Percentiles rank a stretch among this genome's conserved stretches.
Evolutionary conservation across 2,888 invertebrate species (phyloP).

Genomic region (Blomia tropicalis): DNA sequence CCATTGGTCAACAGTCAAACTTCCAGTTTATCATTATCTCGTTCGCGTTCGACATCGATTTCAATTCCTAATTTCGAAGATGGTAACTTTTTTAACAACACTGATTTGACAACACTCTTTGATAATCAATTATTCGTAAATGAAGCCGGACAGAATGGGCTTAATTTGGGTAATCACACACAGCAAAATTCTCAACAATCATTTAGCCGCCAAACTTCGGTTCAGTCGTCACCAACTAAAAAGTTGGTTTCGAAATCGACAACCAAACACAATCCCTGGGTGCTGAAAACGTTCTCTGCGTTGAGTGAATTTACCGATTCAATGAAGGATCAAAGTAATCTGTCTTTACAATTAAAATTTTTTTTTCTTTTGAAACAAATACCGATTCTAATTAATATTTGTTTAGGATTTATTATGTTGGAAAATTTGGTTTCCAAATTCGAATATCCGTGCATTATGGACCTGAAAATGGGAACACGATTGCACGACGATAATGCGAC

Average conservation of each 20-base stretch:
- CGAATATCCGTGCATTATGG: conserved; percentile 42
- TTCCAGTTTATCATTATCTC: not conserved
- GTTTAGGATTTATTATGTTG: conserved; percentile 42
- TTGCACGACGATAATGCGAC: conserved; percentile 43
- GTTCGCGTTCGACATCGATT: conserved; percentile 14
- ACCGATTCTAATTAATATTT: conserved; percentile 15
- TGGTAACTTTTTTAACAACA: conserved; percentile 2
- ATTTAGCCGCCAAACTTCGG: not conserved
- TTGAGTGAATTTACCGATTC: conserved; percentile 5
- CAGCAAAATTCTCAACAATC: not conserved
- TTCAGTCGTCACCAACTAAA: not conserved
- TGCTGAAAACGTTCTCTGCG: conserved; percentile 32
- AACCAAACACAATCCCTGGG: conserved; percentile 41
- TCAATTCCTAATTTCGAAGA: conserved; percentile 15
- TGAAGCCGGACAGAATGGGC: conserved; percentile 14
- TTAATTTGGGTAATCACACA: not conserved
- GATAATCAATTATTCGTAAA: conserved; percentile 11
- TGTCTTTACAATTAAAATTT: no score
- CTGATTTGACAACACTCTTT: conserved; percentile 10
- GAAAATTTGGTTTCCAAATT: conserved; percentile 45
- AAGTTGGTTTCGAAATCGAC: not conserved
- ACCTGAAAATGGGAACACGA: conserved; percentile 44
- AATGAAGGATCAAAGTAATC: conserved; percentile 13
- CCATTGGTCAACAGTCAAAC: not conserved
- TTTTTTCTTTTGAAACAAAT: conserved; percentile 17